Percentiles rank a stretch among this genome's conserved stretches.
Conservation (phyloP, 1,140 invertebrate species). For the Aphelinus certus region DNA sequence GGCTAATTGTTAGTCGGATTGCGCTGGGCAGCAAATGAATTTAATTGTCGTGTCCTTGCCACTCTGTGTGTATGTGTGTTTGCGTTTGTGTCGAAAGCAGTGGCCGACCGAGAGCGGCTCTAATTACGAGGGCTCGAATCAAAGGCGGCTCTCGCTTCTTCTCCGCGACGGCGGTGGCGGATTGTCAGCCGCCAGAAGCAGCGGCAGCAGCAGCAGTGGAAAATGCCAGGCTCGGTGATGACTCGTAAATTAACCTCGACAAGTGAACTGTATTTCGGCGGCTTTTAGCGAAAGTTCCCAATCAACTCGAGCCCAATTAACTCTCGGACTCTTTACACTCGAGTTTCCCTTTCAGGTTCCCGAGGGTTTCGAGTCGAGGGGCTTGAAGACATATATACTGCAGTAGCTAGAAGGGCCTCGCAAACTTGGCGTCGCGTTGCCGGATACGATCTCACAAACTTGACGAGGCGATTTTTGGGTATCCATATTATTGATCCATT, state of each 20-base stretch:
- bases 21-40: constrained; percentile 56
- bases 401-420: background rate
- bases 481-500: too few species aligned
- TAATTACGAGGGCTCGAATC: constrained; percentile 21
- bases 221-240: background rate
- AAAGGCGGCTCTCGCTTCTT: constrained; percentile 11
- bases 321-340: too few species aligned
- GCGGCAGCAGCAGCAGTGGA: background rate
- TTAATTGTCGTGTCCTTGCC: constrained; percentile 48
- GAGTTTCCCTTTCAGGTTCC: too few species aligned
- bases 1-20: constrained; percentile 56
- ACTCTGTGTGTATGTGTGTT: background rate
- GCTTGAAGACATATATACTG: background rate
- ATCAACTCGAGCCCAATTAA: too few species aligned
- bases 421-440: too few species aligned
- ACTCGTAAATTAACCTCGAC: constrained; percentile 5
- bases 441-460: too few species aligned
- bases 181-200: background rate
- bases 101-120: constrained; percentile 2
- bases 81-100: background rate
- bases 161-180: background rate
- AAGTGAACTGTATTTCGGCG: background rate
- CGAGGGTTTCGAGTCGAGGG: too few species aligned
- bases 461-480: too few species aligned
- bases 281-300: too few species aligned